These are phyloP conservation scores for Polia nebulosa DNA, from an alignment of 2,888 invertebrate species.

Conservation along the genomic window DNA sequence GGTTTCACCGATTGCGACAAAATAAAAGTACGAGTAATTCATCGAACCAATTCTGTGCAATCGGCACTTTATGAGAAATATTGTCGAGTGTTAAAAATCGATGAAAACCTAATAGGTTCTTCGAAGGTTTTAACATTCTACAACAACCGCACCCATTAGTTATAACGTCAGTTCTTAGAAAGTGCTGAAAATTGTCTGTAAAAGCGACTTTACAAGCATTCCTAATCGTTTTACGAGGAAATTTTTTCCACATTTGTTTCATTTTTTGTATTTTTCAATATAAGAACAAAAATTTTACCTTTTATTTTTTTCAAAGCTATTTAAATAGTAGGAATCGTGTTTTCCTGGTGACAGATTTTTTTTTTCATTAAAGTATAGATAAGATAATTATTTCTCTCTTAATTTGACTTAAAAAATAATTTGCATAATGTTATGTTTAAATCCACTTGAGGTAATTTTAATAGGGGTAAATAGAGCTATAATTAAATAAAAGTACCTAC, in stretches of 20 bases:
- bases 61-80: constrained; percentile 51
- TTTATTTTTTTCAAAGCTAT: neutral
- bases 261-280: neutral
- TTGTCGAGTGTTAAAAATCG: constrained; percentile 50
- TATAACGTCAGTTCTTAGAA: constrained; percentile 29
- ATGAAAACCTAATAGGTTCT: constrained; percentile 51
- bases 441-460: neutral
- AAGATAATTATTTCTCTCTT: too few relatives aligned
- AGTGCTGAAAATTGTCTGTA: constrained; percentile 26
- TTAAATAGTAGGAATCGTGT: neutral
- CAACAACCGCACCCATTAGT: constrained; percentile 48
- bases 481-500: too few relatives aligned
- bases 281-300: too few relatives aligned
- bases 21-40: constrained; percentile 17
- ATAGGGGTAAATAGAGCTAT: neutral
- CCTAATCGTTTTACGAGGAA: neutral
- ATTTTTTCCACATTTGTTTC: neutral
- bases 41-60: constrained; percentile 30
- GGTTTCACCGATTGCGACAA: constrained; percentile 10
- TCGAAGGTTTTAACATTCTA: constrained; percentile 43
- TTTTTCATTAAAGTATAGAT: too few relatives aligned
- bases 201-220: constrained; percentile 5
- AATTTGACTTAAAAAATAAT: too few relatives aligned
- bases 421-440: neutral
- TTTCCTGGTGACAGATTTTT: too few relatives aligned